Evolutionary conservation across 2,888 invertebrate genomes (phyloP), one percentile per base, ranked within the genome.

Genomic region (Melieria omissa): DNA sequence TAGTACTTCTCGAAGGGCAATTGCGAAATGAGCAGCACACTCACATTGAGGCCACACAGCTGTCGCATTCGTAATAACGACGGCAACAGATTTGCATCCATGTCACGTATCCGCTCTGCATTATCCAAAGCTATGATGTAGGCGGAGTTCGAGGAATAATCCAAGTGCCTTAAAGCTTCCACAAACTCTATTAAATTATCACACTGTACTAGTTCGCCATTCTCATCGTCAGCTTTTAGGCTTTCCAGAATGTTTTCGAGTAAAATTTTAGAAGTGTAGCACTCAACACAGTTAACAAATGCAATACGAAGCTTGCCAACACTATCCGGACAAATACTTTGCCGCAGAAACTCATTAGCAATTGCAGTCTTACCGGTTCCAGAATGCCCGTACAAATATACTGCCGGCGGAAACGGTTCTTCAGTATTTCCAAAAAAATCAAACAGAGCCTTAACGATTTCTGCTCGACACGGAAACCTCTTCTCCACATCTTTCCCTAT

Each of bases 301-400:
- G 76, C 83, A 5, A 72, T 65, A 29, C 78, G 75, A 46, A 92
- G 91, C 79, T 90, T 88, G 84, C 89, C 90, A 4, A 76, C 73
- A 9, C 65, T 66, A 75, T 91, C 90, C 54, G 88, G 82, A 55
- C 88, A 82, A n/a, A 94, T 85, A 9, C 92, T 89, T 65, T 89
- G 83, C 54, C 88, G 82, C 4, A 96, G 85, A 10, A 94, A 86
- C 9, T 89, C 88, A 67, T 88, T 89, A 5, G 93, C 84, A 71
- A 95, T 89, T 16, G 92, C 85, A n/a, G 92, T 91, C 89, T 97
- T 97, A 45, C 96, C 96, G 41, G 93, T 93, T 9, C 93, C 92
- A 77, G 94, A 91, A 83, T 93, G 93, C n/a, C 96, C 96, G 84
- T 92, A 92, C 68, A 95, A 80, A 88, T 93, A 95, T 79, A 96